These are phyloP conservation scores for Sebastes matsubarae DNA, from an alignment of 2,797 vertebrate genomes.

Conservation along the genomic window DNA sequence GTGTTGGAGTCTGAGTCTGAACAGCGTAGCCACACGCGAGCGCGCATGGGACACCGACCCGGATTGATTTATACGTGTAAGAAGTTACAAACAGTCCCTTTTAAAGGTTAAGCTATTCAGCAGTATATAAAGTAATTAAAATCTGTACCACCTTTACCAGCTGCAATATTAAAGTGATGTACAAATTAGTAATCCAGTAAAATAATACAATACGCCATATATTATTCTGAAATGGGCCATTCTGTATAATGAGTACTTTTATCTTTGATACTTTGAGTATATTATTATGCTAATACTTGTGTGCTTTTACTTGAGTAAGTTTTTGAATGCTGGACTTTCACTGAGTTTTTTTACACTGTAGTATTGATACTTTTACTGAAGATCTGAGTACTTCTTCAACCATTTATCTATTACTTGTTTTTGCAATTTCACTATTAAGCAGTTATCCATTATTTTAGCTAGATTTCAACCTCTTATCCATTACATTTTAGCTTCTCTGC, in stretches of 20 bases:
- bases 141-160: neutral
- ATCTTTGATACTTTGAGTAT: neutral
- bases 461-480: neutral
- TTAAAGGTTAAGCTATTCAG: neutral
- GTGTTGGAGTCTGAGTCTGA: no score
- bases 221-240: neutral
- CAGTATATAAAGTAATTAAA: neutral
- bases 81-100: no score
- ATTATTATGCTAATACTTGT: neutral
- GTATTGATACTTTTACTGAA: neutral
- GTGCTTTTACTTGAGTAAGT: neutral
- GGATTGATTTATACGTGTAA: no score
- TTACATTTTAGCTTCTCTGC: neutral
- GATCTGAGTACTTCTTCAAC: neutral
- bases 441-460: neutral
- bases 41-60: no score
- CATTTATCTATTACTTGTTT: neutral
- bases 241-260: neutral
- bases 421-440: neutral
- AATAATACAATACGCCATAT: neutral
- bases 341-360: neutral
- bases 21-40: no score
- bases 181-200: neutral
- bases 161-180: neutral
- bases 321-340: neutral